phyloP scores from a whole-genome alignment of 2,888 invertebrate genomes.

The Alviniconcha strummeri region DNA sequence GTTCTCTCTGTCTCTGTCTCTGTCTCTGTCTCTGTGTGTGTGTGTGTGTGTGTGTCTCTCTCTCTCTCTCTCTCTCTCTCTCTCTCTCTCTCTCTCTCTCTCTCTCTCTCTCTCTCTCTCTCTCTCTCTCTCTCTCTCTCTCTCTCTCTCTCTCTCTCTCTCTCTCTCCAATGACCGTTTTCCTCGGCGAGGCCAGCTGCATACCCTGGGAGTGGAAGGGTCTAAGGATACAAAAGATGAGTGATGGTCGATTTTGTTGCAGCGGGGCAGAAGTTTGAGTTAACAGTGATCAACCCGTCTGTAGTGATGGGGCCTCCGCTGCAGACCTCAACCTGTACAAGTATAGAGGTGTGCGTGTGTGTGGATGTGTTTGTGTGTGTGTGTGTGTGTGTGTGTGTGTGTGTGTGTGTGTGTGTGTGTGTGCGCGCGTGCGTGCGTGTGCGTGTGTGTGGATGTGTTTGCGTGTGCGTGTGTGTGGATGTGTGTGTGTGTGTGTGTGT shows the following conservation, averaged over 20 bases:
- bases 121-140: too few relatives aligned
- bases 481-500: neutral
- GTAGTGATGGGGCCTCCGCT: conserved; percentile 31
- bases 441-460: neutral
- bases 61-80: neutral
- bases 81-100: neutral
- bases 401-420: neutral
- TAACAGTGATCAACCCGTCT: conserved; percentile 46
- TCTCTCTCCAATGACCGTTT: too few relatives aligned
- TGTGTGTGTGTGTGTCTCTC: conserved; percentile 2
- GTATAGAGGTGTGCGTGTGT: conserved; percentile 13
- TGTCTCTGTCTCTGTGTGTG: neutral
- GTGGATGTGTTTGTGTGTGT: neutral
- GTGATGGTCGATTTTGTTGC: neutral
- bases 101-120: neutral
- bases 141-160: too few relatives aligned
- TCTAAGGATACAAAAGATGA: too few relatives aligned
- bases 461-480: neutral
- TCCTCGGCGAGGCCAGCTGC: too few relatives aligned
- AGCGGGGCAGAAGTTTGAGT: conserved; percentile 70
- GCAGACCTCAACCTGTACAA: conserved; percentile 18
- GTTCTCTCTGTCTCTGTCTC: too few relatives aligned
- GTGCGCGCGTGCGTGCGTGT: neutral
- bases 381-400: neutral
- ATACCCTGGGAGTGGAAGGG: too few relatives aligned